A percentile compares a stretch with the other conserved stretches of the same genome.
Conservation (phyloP, 2,113 vertebrate genomes). For the Apistogramma diplotaenia region DNA sequence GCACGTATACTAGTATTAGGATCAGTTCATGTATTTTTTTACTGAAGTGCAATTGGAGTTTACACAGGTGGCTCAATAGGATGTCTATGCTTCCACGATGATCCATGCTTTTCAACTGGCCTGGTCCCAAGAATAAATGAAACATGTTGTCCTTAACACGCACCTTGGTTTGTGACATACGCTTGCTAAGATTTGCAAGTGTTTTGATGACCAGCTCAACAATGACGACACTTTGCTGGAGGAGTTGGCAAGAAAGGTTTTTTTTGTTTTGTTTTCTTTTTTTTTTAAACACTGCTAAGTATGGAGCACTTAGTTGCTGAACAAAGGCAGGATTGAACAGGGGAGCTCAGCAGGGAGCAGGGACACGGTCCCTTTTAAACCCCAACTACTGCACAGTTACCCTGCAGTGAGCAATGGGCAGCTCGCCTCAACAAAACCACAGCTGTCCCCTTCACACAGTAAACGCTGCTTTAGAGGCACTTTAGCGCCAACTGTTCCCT, state of each 20-base stretch:
- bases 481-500: conserved; percentile 57
- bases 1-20: neutral
- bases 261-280: conserved; percentile 18
- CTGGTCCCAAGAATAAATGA: neutral
- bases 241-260: conserved; percentile 26
- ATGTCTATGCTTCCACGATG: conserved; percentile 18
- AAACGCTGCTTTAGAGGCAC: conserved; percentile 63
- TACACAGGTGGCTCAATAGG: conserved; percentile 18
- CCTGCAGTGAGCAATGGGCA: conserved; percentile 62
- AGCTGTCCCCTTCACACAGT: conserved; percentile 66
- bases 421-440: conserved; percentile 62
- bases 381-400: conserved; percentile 49
- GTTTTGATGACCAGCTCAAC: conserved; percentile 55
- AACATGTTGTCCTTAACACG: conserved; percentile 2
- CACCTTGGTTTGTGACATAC: conserved; percentile 58
- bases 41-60: conserved; percentile 55
- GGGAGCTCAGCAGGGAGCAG: conserved; percentile 61
- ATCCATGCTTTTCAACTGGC: conserved; percentile 31
- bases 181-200: conserved; percentile 47
- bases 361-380: conserved; percentile 55
- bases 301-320: conserved; percentile 67
- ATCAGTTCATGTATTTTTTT: conserved; percentile 24
- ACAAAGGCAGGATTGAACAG: conserved; percentile 64
- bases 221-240: conserved; percentile 35
- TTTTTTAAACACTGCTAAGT: neutral